Base-by-base conservation (phyloP, 2,797 vertebrate genomes). In the Rhincodon typus region DNA sequence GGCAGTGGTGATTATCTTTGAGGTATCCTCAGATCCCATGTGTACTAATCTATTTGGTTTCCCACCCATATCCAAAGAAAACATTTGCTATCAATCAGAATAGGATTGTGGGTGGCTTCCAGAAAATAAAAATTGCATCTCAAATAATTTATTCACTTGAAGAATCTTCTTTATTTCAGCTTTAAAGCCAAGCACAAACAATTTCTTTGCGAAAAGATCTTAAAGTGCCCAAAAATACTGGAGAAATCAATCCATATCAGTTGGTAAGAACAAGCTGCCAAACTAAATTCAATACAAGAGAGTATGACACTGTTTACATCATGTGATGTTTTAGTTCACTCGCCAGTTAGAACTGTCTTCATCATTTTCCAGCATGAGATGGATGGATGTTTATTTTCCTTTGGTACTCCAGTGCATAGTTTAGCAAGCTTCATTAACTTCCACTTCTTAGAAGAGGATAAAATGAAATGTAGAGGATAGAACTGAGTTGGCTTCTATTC, bases 391-490 rank as follows among this genome's bases (percentile, higher is more conserved):
- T 84, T 84, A 46, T 84, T 84, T 84, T 91, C 57, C 62, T 57
- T 34, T 15, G 6, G 30, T 57, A 30, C 34, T 66, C 88, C 5
- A 66, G 53, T 57, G 57, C 27, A n/a, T 91, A 66, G 19, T n/a
- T 66, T 34, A 13, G 57, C 15, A 91, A 91, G 88, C 62, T 91
- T 91, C 88, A 91, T 91, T 84, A 84, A 84, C 19, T 84, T 84
- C 42, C 82, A 84, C 82, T 66, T 91, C 27, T 34, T 6, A 27
- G 57, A 17, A 27, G 34, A n/a, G 30, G 57, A 34, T 91, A 21
- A 91, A 19, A 66, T 15, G 50, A 88, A 66, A 62, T 13, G 4
- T 91, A 1, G 1, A 17, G 57, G 53, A n/a, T 66, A 19, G 27
- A 19, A 66, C 34, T 66, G 13, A 91, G 34, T 21, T 42, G 1